Base-by-base conservation (phyloP, 2,113 vertebrate species). In the Rhineura floridana region DNA sequence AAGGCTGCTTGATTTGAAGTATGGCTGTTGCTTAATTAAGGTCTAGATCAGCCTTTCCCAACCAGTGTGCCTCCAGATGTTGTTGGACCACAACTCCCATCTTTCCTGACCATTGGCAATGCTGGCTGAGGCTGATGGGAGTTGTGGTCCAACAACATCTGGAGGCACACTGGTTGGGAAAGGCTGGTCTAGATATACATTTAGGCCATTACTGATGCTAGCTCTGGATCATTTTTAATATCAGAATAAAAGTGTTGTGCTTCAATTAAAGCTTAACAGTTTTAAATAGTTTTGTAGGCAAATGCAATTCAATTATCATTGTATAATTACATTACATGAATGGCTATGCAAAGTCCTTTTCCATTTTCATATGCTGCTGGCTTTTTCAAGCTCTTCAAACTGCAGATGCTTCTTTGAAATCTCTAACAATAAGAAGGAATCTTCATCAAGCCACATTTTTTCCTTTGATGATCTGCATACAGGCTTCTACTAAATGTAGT, bases 381-480 rank as follows among this genome's bases (percentile, higher is more conserved):
- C 78, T 65, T 63, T 50, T 42, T 87, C 85, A 48, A 2, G 39
- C 69, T 89, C 83, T 89, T 90, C 73, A 91, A 93, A 86, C 25
- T 52, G 21, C 23, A 79, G 65, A 76, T 15, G 55, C 52, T 83
- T 3, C 81, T 93, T 92, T 91, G 50, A 89, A 82, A 88, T 72
- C 81, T 87, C 48, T 91, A 3, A 88, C 86, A 87, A 73, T 65
- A 44, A 59, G 84, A 42, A 78, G 1, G 36, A 83, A 50, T 12
- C 11, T 87, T 91, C 70, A 36, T 77, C 42, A 89, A 73, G n/a
- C 1, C 13, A 81, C 72, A 11, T 30, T 78, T 70, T 30, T 89
- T 19, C 48, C 52, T 84, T 72, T 72, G 50, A 1, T 85, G 65
- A 70, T 15, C n/a, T 78, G 33, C 36, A 82, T 17, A 92, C 77